Percentiles rank a stretch among this genome's conserved stretches.
These are phyloP conservation scores for Ectemnius lituratus DNA, from an alignment of 2,888 invertebrate species.

Conservation along the genomic window DNA sequence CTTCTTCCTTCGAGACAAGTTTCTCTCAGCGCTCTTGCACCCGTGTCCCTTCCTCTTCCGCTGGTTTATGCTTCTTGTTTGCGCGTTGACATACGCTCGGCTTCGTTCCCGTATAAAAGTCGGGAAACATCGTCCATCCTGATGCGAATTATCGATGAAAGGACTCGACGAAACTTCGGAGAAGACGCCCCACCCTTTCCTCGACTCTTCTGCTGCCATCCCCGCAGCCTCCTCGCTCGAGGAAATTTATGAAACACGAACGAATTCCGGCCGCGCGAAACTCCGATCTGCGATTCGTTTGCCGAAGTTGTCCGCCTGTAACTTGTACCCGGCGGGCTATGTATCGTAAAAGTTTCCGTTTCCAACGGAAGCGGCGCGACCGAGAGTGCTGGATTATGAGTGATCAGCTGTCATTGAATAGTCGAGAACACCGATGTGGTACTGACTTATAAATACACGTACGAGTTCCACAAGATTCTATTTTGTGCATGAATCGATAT, in stretches of 20 bases:
- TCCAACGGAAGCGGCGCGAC: neutral
- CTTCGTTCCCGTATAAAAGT: conserved; percentile 32
- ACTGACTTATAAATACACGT: no score
- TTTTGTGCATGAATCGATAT: no score
- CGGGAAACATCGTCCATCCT: conserved; percentile 4
- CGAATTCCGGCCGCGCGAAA: neutral
- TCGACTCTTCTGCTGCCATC: no score
- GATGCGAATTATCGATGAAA: conserved; percentile 29
- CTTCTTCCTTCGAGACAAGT: conserved; percentile 22
- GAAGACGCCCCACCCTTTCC: neutral
- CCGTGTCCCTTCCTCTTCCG: conserved; percentile 19
- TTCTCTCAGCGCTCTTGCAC: conserved; percentile 12
- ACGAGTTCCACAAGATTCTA: no score
- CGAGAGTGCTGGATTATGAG: neutral
- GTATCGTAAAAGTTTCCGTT: neutral
- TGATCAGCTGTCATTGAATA: conserved; percentile 2
- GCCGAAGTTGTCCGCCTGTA: neutral
- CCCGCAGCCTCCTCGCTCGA: neutral
- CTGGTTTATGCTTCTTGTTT: conserved; percentile 25
- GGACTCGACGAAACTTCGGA: conserved; percentile 16
- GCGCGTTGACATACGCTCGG: conserved; percentile 12
- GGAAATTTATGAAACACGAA: conserved; percentile 8
- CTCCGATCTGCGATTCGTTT: neutral
- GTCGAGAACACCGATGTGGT: no score
- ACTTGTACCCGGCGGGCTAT: neutral